A percentile compares a stretch with the other conserved stretches of the same genome.
Evolutionary conservation across 2,797 vertebrate species (phyloP).

Genomic region (Arremon brunneinucha): DNA sequence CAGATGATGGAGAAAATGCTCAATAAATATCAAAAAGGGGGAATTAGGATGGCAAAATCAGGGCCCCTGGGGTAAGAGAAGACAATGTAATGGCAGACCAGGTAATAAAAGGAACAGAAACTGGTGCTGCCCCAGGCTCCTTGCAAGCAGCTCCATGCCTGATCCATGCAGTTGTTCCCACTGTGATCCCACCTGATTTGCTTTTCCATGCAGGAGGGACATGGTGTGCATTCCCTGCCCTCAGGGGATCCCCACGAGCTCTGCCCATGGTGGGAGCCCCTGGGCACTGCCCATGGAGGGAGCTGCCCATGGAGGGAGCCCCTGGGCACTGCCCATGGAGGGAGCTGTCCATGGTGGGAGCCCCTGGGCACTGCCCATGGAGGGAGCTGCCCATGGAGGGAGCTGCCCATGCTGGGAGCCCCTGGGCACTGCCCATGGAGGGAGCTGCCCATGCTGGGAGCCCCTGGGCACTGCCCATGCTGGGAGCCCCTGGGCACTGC

Average conservation of each 20-base stretch:
- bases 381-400: too few relatives aligned
- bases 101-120: not conserved
- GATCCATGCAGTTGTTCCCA: not conserved
- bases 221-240: not conserved
- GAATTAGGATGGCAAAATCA: not conserved
- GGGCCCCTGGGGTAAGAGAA: not conserved
- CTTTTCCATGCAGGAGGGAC: not conserved
- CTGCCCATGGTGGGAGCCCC: too few relatives aligned
- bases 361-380: too few relatives aligned
- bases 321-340: too few relatives aligned
- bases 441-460: too few relatives aligned
- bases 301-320: too few relatives aligned
- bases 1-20: not conserved
- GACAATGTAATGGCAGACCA: not conserved
- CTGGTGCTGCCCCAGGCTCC: not conserved
- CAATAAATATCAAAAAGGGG: not conserved
- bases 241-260: not conserved
- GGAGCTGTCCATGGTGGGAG: too few relatives aligned
- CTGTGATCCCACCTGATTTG: not conserved
- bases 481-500: too few relatives aligned
- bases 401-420: too few relatives aligned
- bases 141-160: not conserved
- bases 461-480: too few relatives aligned
- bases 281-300: too few relatives aligned
- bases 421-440: too few relatives aligned